These are phyloP conservation scores for Miltochrista miniata DNA, from an alignment of 2,888 invertebrate genomes.

Conservation along the genomic window DNA sequence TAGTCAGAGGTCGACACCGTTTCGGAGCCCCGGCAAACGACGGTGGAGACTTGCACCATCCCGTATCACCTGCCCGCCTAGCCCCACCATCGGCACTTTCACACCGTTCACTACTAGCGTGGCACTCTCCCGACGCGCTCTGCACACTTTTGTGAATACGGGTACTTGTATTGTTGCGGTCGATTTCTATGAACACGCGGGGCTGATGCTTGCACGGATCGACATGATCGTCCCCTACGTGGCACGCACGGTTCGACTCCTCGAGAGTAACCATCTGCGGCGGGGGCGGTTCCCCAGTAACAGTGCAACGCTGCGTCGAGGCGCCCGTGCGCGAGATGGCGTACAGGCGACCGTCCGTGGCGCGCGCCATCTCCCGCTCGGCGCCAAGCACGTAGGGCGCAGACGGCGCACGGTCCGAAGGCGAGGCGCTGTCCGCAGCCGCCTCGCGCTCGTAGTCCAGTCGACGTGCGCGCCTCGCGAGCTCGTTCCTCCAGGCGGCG, in stretches of 20 bases:
- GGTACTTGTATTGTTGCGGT: constrained; percentile 40
- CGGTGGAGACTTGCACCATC: constrained; percentile 11
- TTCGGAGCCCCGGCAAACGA: constrained; percentile 16
- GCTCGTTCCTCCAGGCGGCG: constrained; percentile 40
- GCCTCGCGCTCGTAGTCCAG: constrained; percentile 40
- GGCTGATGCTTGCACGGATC: constrained; percentile 23
- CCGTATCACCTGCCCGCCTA: background rate
- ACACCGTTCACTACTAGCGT: background rate
- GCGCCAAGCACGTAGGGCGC: constrained; percentile 13
- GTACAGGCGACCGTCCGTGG: constrained; percentile 57
- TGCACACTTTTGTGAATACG: background rate
- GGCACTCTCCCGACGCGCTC: background rate
- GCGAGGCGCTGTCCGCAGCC: constrained; percentile 7
- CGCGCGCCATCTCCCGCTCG: constrained; percentile 43
- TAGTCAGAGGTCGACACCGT: constrained; percentile 15
- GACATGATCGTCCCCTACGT: constrained; percentile 39
- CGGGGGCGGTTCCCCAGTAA: constrained; percentile 35
- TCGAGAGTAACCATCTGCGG: constrained; percentile 35
- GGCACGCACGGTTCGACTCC: constrained; percentile 39
- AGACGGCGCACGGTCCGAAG: background rate
- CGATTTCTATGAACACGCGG: constrained; percentile 46
- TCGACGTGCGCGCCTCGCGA: constrained; percentile 36
- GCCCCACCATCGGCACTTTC: background rate
- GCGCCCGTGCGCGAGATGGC: constrained; percentile 53
- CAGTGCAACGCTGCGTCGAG: constrained; percentile 48